These are phyloP conservation scores for Bubo blakistoni DNA, from an alignment of 2,113 vertebrate genomes.

Conservation along the genomic window DNA sequence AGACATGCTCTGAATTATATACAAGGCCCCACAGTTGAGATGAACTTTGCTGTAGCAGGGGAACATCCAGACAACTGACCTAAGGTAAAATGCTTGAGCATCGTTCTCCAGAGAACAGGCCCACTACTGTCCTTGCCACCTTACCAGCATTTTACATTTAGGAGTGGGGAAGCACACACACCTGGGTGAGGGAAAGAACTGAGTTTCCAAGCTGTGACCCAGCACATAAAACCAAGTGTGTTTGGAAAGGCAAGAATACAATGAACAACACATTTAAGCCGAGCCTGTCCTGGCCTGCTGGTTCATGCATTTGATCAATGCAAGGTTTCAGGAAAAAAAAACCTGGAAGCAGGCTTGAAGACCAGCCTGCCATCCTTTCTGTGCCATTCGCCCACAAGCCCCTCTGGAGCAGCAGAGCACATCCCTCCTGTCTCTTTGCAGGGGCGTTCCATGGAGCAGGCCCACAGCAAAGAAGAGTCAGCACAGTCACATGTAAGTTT, in stretches of 20 bases:
- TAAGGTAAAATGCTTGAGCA: neutral
- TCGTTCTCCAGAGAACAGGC: neutral
- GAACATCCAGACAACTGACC: neutral
- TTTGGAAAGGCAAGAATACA: neutral
- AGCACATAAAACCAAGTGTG: neutral
- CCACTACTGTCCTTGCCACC: neutral
- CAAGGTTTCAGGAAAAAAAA: neutral
- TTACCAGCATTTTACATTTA: neutral
- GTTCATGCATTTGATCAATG: neutral
- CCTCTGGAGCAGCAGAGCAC: neutral
- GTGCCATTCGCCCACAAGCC: neutral
- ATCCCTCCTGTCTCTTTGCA: neutral
- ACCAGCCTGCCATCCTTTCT: neutral
- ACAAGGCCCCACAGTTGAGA: neutral
- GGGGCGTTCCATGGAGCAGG: neutral
- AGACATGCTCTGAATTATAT: neutral
- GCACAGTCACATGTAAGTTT: neutral
- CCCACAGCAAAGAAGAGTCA: neutral
- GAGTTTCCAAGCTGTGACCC: neutral
- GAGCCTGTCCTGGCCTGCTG: neutral
- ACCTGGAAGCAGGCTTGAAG: neutral
- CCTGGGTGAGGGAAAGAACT: neutral
- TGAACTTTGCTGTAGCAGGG: neutral
- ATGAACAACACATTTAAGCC: rapidly evolving
- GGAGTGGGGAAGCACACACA: neutral